Evolutionary conservation across 2,113 vertebrate species (phyloP).

Genomic region (Petrocephalus zakoni): DNA sequence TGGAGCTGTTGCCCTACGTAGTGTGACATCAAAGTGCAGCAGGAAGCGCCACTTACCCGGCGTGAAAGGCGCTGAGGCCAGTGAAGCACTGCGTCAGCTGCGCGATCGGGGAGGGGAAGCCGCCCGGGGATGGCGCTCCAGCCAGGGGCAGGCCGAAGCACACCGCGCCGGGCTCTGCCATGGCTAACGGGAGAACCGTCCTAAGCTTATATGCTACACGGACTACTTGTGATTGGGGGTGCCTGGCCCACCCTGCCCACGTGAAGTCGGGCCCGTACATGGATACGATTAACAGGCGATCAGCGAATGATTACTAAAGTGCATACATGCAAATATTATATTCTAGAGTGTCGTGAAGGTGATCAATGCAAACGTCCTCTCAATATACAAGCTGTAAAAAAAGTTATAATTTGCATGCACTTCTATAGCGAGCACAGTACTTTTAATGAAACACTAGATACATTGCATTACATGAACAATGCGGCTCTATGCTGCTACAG

Average conservation of each 20-base stretch:
- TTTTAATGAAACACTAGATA: background rate
- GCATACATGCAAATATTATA: background rate
- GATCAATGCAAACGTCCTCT: background rate
- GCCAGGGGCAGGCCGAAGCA: constrained; percentile 42
- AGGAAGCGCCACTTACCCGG: constrained; percentile 37
- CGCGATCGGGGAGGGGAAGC: constrained; percentile 38
- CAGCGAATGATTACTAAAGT: background rate
- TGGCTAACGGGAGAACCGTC: constrained; percentile 19
- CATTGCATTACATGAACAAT: background rate
- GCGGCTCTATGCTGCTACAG: background rate
- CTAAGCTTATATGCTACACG: background rate
- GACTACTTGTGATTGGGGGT: too few relatives aligned
- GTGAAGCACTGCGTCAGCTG: constrained; percentile 38
- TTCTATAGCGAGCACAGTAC: background rate
- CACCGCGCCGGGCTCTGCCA: constrained; percentile 37
- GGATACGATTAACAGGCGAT: background rate
- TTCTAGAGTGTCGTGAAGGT: background rate
- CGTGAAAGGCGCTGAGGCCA: constrained; percentile 44
- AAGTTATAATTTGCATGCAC: background rate
- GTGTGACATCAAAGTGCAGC: too few relatives aligned
- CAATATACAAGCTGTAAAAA: background rate
- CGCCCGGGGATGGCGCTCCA: constrained; percentile 37
- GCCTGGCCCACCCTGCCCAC: too few relatives aligned
- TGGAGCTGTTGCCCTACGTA: too few relatives aligned
- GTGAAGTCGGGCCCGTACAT: too few relatives aligned